A percentile compares a stretch with the other conserved stretches of the same genome.
phyloP scores from a whole-genome alignment of 2,113 vertebrate species.

The Eurypyga helias region DNA sequence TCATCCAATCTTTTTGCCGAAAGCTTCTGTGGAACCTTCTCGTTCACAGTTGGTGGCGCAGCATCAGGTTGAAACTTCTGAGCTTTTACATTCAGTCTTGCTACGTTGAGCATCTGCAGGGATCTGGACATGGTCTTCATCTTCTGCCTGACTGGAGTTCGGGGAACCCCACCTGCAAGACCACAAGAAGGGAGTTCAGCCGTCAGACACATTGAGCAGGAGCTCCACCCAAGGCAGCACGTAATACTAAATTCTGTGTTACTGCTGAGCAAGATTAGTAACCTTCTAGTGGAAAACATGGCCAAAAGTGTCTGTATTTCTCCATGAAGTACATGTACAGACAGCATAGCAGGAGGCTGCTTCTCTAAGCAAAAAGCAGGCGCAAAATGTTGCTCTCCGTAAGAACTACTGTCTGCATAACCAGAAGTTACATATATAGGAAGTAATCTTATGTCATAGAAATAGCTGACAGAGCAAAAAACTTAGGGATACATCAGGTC shows the following conservation, averaged over 20 bases:
- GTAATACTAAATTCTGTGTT: background rate
- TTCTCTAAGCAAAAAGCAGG: background rate
- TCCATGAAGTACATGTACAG: background rate
- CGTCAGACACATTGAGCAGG: background rate
- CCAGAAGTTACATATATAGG: background rate
- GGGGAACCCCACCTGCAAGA: constrained; percentile 82
- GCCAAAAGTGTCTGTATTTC: background rate
- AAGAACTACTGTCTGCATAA: background rate
- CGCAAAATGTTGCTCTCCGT: background rate
- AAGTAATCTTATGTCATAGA: background rate
- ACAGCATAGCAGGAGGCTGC: background rate
- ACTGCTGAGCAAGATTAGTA: background rate
- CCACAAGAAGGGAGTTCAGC: background rate
- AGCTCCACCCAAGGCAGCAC: background rate
- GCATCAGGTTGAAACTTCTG: constrained; percentile 86
- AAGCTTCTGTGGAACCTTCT: constrained; percentile 70
- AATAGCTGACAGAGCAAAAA: background rate
- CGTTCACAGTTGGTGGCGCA: constrained; percentile 13
- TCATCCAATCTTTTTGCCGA: constrained; percentile 72
- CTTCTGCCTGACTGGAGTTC: constrained; percentile 94
- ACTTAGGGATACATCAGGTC: background rate
- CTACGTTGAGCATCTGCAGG: constrained; percentile 95
- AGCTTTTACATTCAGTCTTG: constrained; percentile 91
- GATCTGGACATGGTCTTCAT: constrained; percentile 98
- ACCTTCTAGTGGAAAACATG: background rate